phyloP scores from a whole-genome alignment of 1,140 invertebrate genomes.

The Acromyrmex echinatior region DNA sequence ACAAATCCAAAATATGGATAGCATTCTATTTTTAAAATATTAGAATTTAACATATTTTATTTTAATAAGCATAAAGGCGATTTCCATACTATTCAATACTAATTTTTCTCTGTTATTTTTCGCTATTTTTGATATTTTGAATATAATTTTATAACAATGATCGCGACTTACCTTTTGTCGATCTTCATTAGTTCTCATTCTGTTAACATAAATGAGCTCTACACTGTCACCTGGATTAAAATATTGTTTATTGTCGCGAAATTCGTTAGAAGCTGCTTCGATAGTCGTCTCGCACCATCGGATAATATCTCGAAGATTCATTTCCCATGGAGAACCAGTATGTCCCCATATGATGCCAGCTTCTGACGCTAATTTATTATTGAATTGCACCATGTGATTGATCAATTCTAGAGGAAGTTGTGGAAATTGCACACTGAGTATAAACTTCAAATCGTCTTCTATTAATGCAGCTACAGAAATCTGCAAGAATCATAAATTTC shows the following conservation, averaged over 20 bases:
- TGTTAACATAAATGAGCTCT: constrained; percentile 92
- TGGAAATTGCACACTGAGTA: constrained; percentile 88
- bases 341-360: constrained; percentile 91
- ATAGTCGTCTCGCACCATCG: constrained; percentile 94
- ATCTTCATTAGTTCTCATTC: constrained; percentile 93
- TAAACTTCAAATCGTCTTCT: constrained; percentile 91
- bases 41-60: not conserved
- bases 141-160: constrained; percentile 9
- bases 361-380: constrained; percentile 89
- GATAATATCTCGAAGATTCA: constrained; percentile 98
- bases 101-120: not conserved
- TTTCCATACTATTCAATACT: not conserved
- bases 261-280: constrained; percentile 71
- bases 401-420: constrained; percentile 88
- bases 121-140: not conserved
- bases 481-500: constrained; percentile 78
- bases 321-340: constrained; percentile 96
- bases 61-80: not conserved
- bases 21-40: not conserved
- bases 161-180: constrained; percentile 87
- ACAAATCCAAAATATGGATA: constrained; percentile 24
- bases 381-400: constrained; percentile 93
- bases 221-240: constrained; percentile 90
- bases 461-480: constrained; percentile 95
- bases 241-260: not conserved